Base-by-base conservation (phyloP, 2,888 invertebrate species). In the Spicauda simplicius region DNA sequence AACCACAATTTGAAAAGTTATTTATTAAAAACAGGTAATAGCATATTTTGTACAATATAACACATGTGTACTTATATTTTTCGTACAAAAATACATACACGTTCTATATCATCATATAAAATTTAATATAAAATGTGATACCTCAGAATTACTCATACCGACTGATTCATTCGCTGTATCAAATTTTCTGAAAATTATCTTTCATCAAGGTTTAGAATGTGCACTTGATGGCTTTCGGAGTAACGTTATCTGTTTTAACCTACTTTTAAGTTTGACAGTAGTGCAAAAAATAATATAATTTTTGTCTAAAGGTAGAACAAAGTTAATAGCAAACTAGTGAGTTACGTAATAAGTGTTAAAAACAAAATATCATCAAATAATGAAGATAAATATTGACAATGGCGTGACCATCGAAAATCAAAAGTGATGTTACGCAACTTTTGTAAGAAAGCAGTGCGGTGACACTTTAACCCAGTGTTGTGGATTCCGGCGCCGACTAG, bases 401-500 rank as follows among this genome's bases (percentile, higher is more conserved):
- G 25, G 33, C 62, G 41, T 60, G 55, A 54, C 16, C 56, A 59
- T 61, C 55, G 68, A 82, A 84, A 85, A 86, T 80, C 81, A 85
- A 84, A 85, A 86, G 83, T 80, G 72, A 74, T 70, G 71, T 91
- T 88, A 86, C 78, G 77, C 83, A 90, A 91, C 75, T 58, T 63
- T 69, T 72, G 71, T 77, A 78, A 80, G 86, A 86, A 86, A 85
- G 86, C 78, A 76, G 79, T 77, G 69, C 76, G 73, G 85, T 89
- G 88, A 87, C 88, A 89, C 88, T 90, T 85, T 86, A 90, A 87
- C 87, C 87, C 84, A 88, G 84, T 85, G 84, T 77, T 81, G 84
- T 75, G 77, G 78, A 82, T 79, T 83, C 84, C 83, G 81, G 78
- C 78, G 73, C 74, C 77, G 79, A 19, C 76, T 76, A 80, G 83